Evolutionary conservation across 2,113 vertebrate genomes (phyloP), one percentile per base, ranked within the genome.

Genomic region (Sceloporus tristichus): DNA sequence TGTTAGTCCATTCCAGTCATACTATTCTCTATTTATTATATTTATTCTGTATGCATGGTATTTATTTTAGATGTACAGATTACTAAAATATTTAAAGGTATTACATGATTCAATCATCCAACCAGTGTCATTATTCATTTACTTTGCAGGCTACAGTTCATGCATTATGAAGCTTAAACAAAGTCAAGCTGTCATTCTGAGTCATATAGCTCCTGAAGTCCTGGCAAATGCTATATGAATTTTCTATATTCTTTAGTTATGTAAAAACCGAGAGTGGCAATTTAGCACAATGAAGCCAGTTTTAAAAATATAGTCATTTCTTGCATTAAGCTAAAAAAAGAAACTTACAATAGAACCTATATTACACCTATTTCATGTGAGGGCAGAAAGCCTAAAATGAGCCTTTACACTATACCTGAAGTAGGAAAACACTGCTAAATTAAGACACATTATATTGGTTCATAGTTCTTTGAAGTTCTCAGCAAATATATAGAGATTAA

Each of bases 101-200:
- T 54, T 54, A 38, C 34, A 79, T 54, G 29, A 53, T 68, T 66
- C 54, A 85, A 62, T 71, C 91, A 91, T 90, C 65, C 83, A 91
- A 92, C 93, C 73, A 90, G 83, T 85, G 93, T 86, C 83, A 71
- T 81, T 85, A 68, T 2, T 87, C 4, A 73, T 83, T 88, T 90
- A 59, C 83, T 27, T 84, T 53, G 79, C 2, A 68, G 34, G 70
- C 81, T 83, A 73, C 80, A 1, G 62, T 92, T 70, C 77, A 84
- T 84, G 11, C 27, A 68, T 79, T 76, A 59, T 10, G 54, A 54
- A 90, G 85, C 6, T 84, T n/a, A 89, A 89, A 4, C 27, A 23
- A 88, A 91, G 92, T 76, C 81, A 87, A 91, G 34, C 10, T 25
- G 0, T 85, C 87, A 89, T 2, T 88, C 19, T 59, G 34, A 59